phyloP scores from a whole-genome alignment of 2,113 vertebrate species.

The Balaenoptera acutorostrata region DNA sequence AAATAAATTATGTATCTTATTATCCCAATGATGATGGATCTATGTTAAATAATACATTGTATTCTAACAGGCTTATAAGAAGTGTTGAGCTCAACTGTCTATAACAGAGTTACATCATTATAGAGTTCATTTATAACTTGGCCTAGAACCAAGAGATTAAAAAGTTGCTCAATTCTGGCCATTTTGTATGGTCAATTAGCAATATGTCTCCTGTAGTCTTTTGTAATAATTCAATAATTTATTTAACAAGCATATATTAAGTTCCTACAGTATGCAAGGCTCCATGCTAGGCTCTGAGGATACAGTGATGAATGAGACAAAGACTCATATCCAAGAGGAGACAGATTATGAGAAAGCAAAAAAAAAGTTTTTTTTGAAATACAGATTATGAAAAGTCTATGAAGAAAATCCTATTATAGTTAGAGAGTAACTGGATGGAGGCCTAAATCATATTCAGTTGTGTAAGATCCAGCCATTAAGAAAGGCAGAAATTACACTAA shows the following conservation, averaged over 20 bases:
- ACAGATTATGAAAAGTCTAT: background rate
- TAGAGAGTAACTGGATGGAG: background rate
- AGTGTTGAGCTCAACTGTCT: background rate
- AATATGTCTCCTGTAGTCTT: background rate
- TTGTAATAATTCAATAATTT: background rate
- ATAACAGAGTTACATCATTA: background rate
- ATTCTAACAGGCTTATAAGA: conserved; percentile 10
- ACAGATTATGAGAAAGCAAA: background rate
- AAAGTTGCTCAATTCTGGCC: background rate
- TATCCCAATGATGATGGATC: background rate
- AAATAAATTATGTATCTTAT: background rate
- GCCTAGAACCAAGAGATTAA: background rate
- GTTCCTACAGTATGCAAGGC: background rate
- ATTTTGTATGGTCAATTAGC: background rate
- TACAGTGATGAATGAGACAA: background rate
- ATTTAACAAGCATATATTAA: background rate
- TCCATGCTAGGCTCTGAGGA: background rate
- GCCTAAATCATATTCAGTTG: background rate
- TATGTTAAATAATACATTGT: background rate
- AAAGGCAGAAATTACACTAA: background rate
- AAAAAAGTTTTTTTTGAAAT: background rate
- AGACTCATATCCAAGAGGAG: background rate
- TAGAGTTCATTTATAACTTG: conserved; percentile 4
- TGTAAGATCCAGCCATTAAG: background rate
- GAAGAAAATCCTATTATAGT: background rate